A percentile compares a stretch with the other conserved stretches of the same genome.
Evolutionary conservation across 2,113 vertebrate species (phyloP).

Genomic region (Fulmarus glacialis): DNA sequence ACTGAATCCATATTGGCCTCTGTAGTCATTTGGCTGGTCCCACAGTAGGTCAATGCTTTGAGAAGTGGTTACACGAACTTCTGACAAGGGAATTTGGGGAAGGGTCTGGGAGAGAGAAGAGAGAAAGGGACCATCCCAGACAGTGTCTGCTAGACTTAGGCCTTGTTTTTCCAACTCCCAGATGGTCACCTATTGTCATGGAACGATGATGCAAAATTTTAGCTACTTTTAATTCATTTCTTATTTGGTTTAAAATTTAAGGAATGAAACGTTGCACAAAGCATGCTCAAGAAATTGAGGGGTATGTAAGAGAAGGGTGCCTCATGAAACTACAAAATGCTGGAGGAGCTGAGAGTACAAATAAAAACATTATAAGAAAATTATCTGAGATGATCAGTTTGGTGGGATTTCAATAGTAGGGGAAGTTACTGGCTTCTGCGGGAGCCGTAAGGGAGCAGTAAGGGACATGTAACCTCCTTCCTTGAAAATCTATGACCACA

Average conservation of each 20-base stretch:
- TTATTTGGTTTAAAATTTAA: conserved; percentile 35
- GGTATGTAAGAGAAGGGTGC: neutral
- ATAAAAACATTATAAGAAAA: neutral
- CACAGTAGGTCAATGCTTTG: neutral
- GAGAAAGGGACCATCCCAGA: neutral
- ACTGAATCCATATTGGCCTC: neutral
- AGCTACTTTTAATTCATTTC: conserved; percentile 38
- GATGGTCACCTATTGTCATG: neutral
- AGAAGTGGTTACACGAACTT: neutral
- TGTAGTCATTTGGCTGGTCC: neutral
- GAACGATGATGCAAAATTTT: neutral
- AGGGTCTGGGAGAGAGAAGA: neutral
- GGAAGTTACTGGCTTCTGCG: neutral
- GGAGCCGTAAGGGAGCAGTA: neutral
- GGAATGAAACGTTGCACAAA: conserved; percentile 19
- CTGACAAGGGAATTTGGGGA: neutral
- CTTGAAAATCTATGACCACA: neutral
- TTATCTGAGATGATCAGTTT: neutral
- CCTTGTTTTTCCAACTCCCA: neutral
- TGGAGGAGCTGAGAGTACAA: neutral
- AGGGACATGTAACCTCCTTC: neutral
- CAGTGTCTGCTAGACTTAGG: neutral
- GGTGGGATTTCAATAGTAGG: neutral
- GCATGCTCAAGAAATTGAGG: neutral
- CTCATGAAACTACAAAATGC: neutral